Conservation (phyloP, 53 echinoderm and acorn worm genomes). For the Temnopleurus reevesii region DNA sequence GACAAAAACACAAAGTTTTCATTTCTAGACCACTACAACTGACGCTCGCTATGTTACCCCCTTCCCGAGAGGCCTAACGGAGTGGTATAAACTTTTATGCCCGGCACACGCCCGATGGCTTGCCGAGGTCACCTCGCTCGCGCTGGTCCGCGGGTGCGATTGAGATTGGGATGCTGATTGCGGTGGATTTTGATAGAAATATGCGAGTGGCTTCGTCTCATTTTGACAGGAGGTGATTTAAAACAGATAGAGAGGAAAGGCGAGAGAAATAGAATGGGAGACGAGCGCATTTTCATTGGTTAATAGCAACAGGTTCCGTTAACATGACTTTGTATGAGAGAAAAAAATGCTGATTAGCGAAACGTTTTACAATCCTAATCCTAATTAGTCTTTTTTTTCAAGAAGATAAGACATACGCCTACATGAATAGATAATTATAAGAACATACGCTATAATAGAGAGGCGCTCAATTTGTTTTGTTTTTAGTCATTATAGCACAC, state of each 20-base stretch:
- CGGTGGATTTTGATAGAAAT: neutral
- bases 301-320: conserved; percentile 24
- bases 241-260: neutral
- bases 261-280: neutral
- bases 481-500: too few species aligned
- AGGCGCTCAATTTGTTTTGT: too few species aligned
- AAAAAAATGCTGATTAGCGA: too few species aligned
- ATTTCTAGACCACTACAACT: neutral
- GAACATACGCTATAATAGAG: too few species aligned
- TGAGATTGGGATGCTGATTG: neutral
- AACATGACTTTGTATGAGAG: neutral
- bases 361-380: too few species aligned
- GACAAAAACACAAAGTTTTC: conserved; percentile 1
- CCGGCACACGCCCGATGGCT: conserved; percentile 11
- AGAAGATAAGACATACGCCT: too few species aligned
- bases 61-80: neutral
- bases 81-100: conserved; percentile 48
- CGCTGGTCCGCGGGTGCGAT: neutral
- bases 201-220: neutral
- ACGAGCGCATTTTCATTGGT: too few species aligned
- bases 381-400: too few species aligned
- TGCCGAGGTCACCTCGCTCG: conserved; percentile 31
- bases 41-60: neutral
- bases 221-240: neutral
- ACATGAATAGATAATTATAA: too few species aligned